Percentiles rank a stretch among this genome's conserved stretches.
phyloP scores from a whole-genome alignment of 1,140 invertebrate species.

The Penaeus vannamei region DNA sequence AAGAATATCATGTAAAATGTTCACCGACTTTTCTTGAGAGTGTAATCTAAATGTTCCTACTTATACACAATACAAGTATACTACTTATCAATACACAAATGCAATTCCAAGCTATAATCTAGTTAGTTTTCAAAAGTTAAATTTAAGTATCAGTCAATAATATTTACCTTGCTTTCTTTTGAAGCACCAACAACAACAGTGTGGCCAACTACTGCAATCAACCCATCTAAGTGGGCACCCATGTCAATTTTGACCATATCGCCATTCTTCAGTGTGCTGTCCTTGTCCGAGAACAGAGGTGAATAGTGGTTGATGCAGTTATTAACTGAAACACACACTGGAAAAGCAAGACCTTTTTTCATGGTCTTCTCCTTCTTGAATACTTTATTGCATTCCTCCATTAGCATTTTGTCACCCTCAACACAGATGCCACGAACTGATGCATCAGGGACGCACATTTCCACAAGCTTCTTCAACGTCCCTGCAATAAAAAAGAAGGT shows the following conservation, averaged over 20 bases:
- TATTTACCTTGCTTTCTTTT: slow-evolving; percentile 77
- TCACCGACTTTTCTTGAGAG: too few species aligned
- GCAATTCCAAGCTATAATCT: background rate
- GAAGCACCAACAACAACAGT: slow-evolving; percentile 91
- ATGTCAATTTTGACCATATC: slow-evolving; percentile 99
- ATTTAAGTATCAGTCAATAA: slow-evolving; percentile 66
- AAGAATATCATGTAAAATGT: too few species aligned
- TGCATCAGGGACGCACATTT: slow-evolving; percentile 87
- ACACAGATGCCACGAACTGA: slow-evolving; percentile 94
- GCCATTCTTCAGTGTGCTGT: slow-evolving; percentile 89
- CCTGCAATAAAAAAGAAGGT: slow-evolving; percentile 77
- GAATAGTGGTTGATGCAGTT: slow-evolving; percentile 99
- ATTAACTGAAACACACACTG: slow-evolving; percentile 98
- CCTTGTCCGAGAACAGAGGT: slow-evolving; percentile 92
- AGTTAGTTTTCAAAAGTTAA: slow-evolving; percentile 44
- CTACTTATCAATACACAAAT: too few species aligned
- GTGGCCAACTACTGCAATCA: slow-evolving; percentile 98
- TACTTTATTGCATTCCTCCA: slow-evolving; percentile 94
- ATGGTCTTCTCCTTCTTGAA: slow-evolving; percentile 99
- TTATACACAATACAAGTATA: too few species aligned
- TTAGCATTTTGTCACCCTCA: slow-evolving; percentile 88
- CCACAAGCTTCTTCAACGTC: slow-evolving; percentile 89
- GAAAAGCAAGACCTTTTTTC: slow-evolving; percentile 98
- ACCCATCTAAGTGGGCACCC: slow-evolving; percentile 98
- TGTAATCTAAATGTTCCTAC: too few species aligned